Evolutionary conservation across 2,797 vertebrate genomes (phyloP).

Genomic region (Dendrocincla fuliginosa): DNA sequence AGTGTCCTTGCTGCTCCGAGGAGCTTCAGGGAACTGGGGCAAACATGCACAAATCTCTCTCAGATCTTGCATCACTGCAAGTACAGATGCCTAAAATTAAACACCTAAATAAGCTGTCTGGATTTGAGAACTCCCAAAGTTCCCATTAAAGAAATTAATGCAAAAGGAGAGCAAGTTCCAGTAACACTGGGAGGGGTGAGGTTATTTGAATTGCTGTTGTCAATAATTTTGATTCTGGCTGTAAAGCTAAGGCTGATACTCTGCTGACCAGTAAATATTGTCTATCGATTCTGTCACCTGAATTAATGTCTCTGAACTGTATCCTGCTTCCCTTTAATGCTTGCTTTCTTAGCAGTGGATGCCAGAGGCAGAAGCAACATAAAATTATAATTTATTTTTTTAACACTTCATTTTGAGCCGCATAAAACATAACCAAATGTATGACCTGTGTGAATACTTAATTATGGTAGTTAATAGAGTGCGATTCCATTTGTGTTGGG

Average conservation of each 20-base stretch:
- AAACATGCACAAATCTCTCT: not conserved
- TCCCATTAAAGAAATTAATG: not conserved
- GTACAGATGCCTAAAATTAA: not conserved
- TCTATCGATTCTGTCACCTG: conserved; percentile 16
- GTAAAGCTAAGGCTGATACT: not conserved
- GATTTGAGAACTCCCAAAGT: not conserved
- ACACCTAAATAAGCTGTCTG: not conserved
- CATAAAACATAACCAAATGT: not conserved
- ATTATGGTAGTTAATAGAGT: not conserved
- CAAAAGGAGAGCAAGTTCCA: not conserved
- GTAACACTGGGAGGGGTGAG: not conserved
- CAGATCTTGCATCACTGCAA: not conserved
- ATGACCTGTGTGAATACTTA: not conserved
- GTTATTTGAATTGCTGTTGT: not conserved
- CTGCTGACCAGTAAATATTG: conserved; percentile 13
- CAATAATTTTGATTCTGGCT: conserved; percentile 7
- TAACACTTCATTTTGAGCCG: not conserved
- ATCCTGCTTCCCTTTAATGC: not conserved
- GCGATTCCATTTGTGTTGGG: not conserved
- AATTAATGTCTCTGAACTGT: not conserved
- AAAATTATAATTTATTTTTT: not conserved
- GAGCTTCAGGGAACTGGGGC: not conserved
- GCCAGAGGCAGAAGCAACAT: not conserved
- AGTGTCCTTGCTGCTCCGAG: not conserved
- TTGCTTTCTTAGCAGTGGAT: not conserved